Base-by-base conservation (phyloP, 2,888 invertebrate species). In the Homarus gammarus region DNA sequence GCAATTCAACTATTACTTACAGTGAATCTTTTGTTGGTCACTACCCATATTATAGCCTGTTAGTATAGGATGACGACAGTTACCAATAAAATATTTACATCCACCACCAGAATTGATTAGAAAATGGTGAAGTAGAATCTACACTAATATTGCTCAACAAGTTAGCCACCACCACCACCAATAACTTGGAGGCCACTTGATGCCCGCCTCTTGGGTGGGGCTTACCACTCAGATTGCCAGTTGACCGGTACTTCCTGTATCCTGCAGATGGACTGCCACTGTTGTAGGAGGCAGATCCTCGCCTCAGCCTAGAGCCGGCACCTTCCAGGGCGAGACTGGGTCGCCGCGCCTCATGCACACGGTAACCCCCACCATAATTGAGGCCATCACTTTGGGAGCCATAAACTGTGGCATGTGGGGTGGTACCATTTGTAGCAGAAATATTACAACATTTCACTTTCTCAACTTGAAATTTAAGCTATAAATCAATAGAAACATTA, bases 141-240 rank as follows among this genome's bases (percentile, higher is more conserved):
- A 70, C 51, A 31, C 33, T 87, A 49, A 79, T 18, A 36, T 33
- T 77, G 44, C 40, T 70, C 70, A 83, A 81, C 61, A 27, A 72
- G 64, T 86, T 86, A 87, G 82, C 87, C 75, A 82, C 81, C 82
- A 82, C 79, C 87, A 87, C 87, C 87, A 82, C 61, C 61, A 87
- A 70, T 73, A 61, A 77, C 51, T 84, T 68, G 51, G 31, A 73
- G 49, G 86, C 79, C 51, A 27, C 27, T 61, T 61, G 64, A 64
- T 83, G 72, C 83, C 44, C 64, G 38, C 49, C 49, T 61, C 33
- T 38, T 22, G 40, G 87, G 87, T 82, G 87, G 72, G 90, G 85
- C 92, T 92, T 90, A 92, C 92, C 92, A 90, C 90, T 90, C 61
- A 92, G 87, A 81, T 92, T 92, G 83, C 92, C 92, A 31, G 92